phyloP scores from a whole-genome alignment of 2,113 vertebrate species.

The Castor canadensis region DNA sequence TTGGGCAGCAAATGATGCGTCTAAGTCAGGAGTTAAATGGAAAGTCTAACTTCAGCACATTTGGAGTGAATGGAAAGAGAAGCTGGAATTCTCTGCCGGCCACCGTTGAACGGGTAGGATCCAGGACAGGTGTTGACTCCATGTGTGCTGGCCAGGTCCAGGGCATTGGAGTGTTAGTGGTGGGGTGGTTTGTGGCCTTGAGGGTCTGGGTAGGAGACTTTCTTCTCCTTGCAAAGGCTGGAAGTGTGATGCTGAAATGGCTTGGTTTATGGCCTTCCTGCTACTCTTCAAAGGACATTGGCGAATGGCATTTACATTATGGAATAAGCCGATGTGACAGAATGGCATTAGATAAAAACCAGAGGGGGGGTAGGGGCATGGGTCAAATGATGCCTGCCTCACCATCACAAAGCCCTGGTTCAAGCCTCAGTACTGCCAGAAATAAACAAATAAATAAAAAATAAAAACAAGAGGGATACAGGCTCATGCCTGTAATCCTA shows the following conservation, averaged over 20 bases:
- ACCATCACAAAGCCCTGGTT: no score
- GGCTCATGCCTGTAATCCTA: no score
- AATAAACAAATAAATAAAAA: no score
- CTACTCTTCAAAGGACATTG: no score
- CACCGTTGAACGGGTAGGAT: not conserved
- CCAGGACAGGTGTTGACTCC: not conserved
- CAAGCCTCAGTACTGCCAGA: no score
- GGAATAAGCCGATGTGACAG: not conserved
- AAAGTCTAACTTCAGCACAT: not conserved
- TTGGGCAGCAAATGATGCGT: not conserved
- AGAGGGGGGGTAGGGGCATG: no score
- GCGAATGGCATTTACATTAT: no score
- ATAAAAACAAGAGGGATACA: no score
- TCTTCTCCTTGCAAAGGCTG: not conserved
- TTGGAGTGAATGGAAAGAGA: fast-evolving
- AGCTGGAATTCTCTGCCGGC: no score
- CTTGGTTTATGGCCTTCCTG: not conserved
- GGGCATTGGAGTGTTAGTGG: not conserved
- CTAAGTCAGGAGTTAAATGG: not conserved
- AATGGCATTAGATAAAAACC: not conserved
- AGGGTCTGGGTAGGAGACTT: not conserved
- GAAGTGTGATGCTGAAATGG: not conserved
- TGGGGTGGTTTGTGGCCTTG: not conserved
- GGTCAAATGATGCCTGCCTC: no score
- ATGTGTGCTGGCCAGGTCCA: not conserved